Conservation (phyloP, 1,140 invertebrate genomes). For the Hycleus phaleratus region DNA sequence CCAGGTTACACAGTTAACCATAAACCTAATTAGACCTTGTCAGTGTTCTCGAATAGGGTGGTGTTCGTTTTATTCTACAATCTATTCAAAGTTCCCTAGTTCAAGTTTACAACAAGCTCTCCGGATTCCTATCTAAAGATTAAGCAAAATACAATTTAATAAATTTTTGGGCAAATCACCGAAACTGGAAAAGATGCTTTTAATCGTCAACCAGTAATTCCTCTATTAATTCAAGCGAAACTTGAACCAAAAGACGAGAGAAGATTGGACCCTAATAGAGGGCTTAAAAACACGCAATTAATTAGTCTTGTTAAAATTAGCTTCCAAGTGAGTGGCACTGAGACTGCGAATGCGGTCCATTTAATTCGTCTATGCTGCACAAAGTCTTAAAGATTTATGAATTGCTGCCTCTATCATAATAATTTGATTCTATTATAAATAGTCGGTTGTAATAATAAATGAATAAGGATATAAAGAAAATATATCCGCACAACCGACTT, state of each 20-base stretch:
- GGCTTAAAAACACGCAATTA: conserved; percentile 16
- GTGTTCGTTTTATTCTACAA: too few relatives aligned
- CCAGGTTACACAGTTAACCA: conserved; percentile 11
- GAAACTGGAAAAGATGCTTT: too few relatives aligned
- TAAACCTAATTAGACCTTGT: conserved; percentile 19
- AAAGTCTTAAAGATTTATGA: conserved; percentile 16
- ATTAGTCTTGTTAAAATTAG: conserved; percentile 14
- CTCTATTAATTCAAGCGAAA: too few relatives aligned
- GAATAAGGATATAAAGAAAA: neutral
- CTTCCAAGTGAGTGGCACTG: conserved; percentile 10
- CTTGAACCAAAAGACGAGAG: too few relatives aligned
- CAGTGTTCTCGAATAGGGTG: neutral
- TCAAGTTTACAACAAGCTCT: too few relatives aligned
- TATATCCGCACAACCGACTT: neutral
- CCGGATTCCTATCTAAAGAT: too few relatives aligned
- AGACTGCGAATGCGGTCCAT: conserved; percentile 7
- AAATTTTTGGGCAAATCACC: too few relatives aligned
- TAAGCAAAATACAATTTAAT: too few relatives aligned
- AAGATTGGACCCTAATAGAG: neutral
- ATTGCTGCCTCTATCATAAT: neutral
- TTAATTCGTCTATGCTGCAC: conserved; percentile 14
- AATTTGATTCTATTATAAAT: conserved; percentile 12
- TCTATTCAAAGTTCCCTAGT: too few relatives aligned
- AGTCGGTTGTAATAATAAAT: conserved; percentile 12
- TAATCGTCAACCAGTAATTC: too few relatives aligned